A percentile compares a stretch with the other conserved stretches of the same genome.
These are phyloP conservation scores for Austrofundulus limnaeus DNA, from an alignment of 2,113 vertebrate species.

Conservation along the genomic window DNA sequence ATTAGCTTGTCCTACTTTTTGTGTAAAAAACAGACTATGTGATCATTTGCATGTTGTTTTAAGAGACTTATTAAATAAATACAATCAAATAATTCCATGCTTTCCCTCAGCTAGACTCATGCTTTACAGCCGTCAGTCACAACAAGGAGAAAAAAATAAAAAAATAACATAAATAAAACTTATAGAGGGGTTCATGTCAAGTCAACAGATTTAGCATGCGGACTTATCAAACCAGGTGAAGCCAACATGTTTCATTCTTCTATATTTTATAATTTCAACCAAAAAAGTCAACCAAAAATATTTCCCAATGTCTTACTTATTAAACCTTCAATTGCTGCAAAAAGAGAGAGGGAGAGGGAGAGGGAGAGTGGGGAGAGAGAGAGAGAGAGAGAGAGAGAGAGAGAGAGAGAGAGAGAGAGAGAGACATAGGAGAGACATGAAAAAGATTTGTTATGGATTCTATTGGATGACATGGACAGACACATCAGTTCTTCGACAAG, in stretches of 20 bases:
- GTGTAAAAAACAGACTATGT: neutral
- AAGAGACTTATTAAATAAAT: conserved; percentile 6
- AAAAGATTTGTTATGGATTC: conserved; percentile 73
- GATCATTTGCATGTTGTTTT: neutral
- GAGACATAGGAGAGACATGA: conserved; percentile 76
- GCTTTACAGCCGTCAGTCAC: conserved; percentile 28
- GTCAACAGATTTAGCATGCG: conserved; percentile 71
- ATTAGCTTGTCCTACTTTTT: conserved; percentile 19
- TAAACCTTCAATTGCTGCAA: conserved; percentile 86
- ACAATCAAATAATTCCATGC: conserved; percentile 31
- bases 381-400: too few species aligned
- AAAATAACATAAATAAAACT: neutral
- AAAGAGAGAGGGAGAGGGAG: too few species aligned
- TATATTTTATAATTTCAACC: conserved; percentile 23
- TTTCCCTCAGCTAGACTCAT: conserved; percentile 28
- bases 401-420: too few species aligned
- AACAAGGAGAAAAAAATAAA: neutral
- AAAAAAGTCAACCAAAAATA: conserved; percentile 59
- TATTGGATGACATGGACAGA: conserved; percentile 58
- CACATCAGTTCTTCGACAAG: conserved; percentile 53
- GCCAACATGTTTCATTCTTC: conserved; percentile 34
- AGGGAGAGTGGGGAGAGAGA: too few species aligned
- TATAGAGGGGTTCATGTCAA: conserved; percentile 67
- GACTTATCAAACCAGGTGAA: conserved; percentile 40
- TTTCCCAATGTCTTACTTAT: conserved; percentile 80